These are phyloP conservation scores for Diarsia dahlii DNA, from an alignment of 2,888 invertebrate genomes.

Conservation along the genomic window DNA sequence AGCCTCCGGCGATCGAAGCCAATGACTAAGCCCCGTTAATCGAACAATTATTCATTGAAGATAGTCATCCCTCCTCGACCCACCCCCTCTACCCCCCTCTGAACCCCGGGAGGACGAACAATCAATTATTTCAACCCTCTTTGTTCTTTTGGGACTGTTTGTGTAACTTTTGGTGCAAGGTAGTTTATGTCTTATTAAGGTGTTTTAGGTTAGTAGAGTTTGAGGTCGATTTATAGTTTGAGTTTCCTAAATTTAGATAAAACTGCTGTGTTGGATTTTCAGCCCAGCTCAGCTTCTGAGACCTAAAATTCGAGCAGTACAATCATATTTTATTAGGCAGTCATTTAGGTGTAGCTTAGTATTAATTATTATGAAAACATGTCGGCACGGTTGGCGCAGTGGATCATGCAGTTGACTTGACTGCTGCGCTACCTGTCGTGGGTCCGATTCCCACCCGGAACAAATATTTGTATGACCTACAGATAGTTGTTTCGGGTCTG, in stretches of 20 bases:
- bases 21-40: slow-evolving; percentile 88
- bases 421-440: no score
- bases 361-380: background rate
- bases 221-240: background rate
- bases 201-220: background rate
- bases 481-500: no score
- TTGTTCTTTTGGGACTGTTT: slow-evolving; percentile 61
- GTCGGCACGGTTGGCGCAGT: no score
- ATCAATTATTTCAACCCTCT: slow-evolving; percentile 70
- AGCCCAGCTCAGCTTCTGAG: background rate
- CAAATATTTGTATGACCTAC: no score
- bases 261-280: background rate
- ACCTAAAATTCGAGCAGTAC: background rate
- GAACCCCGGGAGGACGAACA: slow-evolving; percentile 62
- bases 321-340: background rate
- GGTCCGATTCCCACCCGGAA: no score
- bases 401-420: no score
- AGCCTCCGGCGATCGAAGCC: slow-evolving; percentile 80
- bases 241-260: background rate
- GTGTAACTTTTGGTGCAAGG: slow-evolving; percentile 32
- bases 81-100: slow-evolving; percentile 61
- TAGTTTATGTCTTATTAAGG: slow-evolving; percentile 34
- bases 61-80: slow-evolving; percentile 70
- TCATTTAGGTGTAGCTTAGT: background rate
- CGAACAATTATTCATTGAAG: slow-evolving; percentile 89